These are phyloP conservation scores for Ophiothrix spiculata DNA, from an alignment of 35 echinoderm and acorn worm species.

Conservation along the genomic window DNA sequence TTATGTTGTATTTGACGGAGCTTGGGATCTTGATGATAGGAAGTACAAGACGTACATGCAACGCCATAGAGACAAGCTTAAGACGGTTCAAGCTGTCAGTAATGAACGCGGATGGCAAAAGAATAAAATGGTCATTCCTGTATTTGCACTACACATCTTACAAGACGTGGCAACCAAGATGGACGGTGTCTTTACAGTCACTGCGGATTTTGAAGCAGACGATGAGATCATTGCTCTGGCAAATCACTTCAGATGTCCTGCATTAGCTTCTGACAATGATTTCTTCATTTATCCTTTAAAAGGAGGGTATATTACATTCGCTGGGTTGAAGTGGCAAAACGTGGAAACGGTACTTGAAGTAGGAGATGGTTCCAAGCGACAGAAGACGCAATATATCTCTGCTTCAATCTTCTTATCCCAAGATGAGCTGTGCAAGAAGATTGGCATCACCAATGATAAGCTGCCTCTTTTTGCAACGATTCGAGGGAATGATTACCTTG, in stretches of 20 bases:
- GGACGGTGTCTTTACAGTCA: background rate
- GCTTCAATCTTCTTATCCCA: background rate
- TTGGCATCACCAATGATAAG: background rate
- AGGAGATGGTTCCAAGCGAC: background rate
- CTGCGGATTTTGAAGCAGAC: background rate
- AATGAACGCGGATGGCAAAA: background rate
- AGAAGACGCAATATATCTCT: background rate
- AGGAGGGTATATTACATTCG: background rate
- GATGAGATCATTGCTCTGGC: background rate
- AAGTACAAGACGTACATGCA: background rate
- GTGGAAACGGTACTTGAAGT: background rate
- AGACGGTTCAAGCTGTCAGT: background rate
- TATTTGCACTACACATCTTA: background rate
- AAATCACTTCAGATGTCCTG: background rate
- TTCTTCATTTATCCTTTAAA: background rate
- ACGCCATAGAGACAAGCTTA: background rate
- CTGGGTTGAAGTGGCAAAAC: background rate
- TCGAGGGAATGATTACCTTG: slow-evolving; percentile 10
- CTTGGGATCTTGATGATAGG: background rate
- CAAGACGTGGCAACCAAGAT: background rate
- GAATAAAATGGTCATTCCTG: background rate
- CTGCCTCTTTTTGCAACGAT: background rate
- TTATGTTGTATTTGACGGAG: background rate
- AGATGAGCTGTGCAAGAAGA: background rate
- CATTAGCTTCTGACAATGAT: background rate